Evolutionary conservation across 1,140 invertebrate species (phyloP).

Genomic region (Drosophila triauraria): DNA sequence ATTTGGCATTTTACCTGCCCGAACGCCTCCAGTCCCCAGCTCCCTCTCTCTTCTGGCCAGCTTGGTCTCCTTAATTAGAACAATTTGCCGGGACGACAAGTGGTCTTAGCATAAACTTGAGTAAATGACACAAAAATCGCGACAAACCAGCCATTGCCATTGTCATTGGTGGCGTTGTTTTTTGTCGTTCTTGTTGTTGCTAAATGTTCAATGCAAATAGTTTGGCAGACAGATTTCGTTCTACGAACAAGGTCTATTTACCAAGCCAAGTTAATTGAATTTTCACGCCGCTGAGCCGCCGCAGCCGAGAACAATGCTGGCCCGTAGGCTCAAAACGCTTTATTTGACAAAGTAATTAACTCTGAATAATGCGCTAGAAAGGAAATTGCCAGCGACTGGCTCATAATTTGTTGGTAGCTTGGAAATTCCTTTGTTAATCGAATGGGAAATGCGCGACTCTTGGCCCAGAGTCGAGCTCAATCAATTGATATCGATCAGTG

Average conservation of each 20-base stretch:
- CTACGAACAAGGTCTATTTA: conserved; percentile 44
- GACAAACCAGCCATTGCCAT: conserved; percentile 24
- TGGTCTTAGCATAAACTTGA: conserved; percentile 65
- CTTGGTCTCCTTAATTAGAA: conserved; percentile 70
- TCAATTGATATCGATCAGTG: conserved; percentile 57
- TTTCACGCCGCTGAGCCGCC: conserved; percentile 58
- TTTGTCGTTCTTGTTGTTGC: conserved; percentile 14
- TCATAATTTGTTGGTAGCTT: conserved; percentile 61
- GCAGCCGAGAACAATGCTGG: conserved; percentile 26
- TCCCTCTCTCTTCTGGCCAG: conserved; percentile 2
- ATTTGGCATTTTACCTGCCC: conserved; percentile 72
- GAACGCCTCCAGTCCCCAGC: background rate
- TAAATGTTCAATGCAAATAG: conserved; percentile 72
- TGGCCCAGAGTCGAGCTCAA: conserved; percentile 8
- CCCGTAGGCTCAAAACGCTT: conserved; percentile 45
- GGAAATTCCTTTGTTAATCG: conserved; percentile 46
- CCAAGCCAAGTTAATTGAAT: conserved; percentile 71
- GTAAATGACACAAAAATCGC: conserved; percentile 56
- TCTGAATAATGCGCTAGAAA: conserved; percentile 68
- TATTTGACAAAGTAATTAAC: conserved; percentile 79
- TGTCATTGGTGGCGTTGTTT: conserved; percentile 22
- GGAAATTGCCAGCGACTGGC: conserved; percentile 69
- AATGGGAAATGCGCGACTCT: conserved; percentile 31
- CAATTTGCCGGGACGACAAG: conserved; percentile 73
- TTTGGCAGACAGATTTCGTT: conserved; percentile 29